These are phyloP conservation scores for Andrena dorsata DNA, from an alignment of 2,888 invertebrate genomes.

Conservation along the genomic window DNA sequence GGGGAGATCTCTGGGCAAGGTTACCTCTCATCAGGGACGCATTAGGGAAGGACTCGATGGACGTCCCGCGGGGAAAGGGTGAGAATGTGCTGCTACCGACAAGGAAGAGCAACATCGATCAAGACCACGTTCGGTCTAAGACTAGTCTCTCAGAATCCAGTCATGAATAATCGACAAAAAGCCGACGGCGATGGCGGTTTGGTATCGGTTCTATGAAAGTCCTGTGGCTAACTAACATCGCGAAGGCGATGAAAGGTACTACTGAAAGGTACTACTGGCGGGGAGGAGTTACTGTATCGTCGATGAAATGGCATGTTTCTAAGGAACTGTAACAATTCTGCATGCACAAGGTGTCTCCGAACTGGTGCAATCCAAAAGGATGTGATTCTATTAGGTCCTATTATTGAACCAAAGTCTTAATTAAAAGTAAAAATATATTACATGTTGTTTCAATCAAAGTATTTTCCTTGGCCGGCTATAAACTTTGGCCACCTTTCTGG, in stretches of 20 bases:
- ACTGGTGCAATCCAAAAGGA: too few species aligned
- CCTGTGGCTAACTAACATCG: neutral
- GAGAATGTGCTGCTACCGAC: constrained; percentile 69
- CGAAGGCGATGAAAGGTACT: neutral
- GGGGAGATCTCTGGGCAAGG: constrained; percentile 51
- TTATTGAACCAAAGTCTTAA: too few species aligned
- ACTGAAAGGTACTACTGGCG: too few species aligned
- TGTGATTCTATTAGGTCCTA: too few species aligned
- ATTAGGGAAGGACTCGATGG: constrained; percentile 68
- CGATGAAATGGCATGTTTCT: constrained; percentile 4
- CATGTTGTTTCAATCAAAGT: too few species aligned
- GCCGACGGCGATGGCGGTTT: constrained; percentile 27
- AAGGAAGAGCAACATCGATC: constrained; percentile 69
- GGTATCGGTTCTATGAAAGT: constrained; percentile 35
- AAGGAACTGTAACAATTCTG: constrained; percentile 12
- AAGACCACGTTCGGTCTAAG: constrained; percentile 51
- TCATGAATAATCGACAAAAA: constrained; percentile 52
- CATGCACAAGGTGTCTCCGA: neutral
- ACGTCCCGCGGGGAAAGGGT: constrained; percentile 72
- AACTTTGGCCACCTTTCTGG: too few species aligned
- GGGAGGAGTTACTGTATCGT: constrained; percentile 7
- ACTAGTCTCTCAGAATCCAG: constrained; percentile 46
- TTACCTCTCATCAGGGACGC: constrained; percentile 72
- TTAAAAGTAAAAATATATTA: too few species aligned
- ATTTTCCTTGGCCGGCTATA: too few species aligned